Conservation (phyloP, 2,113 vertebrate genomes). For the Leptobrachium ailaonicum region DNA sequence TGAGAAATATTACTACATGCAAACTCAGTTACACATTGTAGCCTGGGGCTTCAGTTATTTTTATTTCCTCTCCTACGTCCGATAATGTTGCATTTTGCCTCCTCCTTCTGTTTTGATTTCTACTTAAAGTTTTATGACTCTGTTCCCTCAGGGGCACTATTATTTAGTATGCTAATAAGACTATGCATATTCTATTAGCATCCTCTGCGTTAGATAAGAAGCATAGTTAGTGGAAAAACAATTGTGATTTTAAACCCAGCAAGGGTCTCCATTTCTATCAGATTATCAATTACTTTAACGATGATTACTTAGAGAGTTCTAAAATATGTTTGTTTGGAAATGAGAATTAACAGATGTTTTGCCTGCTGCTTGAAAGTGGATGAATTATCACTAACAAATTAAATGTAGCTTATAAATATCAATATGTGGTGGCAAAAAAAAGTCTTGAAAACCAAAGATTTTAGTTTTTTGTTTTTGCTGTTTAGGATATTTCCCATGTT, state of each 20-base stretch:
- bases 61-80: conserved; percentile 59
- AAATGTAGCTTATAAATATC: neutral
- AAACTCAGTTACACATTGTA: conserved; percentile 67
- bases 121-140: conserved; percentile 92
- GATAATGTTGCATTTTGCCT: conserved; percentile 84
- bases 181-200: conserved; percentile 90
- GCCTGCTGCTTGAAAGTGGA: conserved; percentile 52
- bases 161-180: conserved; percentile 91
- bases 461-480: too few relatives aligned
- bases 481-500: too few relatives aligned
- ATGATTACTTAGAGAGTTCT: conserved; percentile 70
- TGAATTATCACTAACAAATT: too few relatives aligned
- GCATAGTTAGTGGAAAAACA: conserved; percentile 81
- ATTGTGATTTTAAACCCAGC: conserved; percentile 82
- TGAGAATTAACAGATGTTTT: conserved; percentile 61
- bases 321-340: conserved; percentile 52
- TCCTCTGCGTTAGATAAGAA: conserved; percentile 85
- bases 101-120: conserved; percentile 91
- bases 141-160: conserved; percentile 89
- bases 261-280: conserved; percentile 74
- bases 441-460: too few relatives aligned
- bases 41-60: conserved; percentile 73
- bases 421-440: neutral
- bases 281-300: conserved; percentile 83
- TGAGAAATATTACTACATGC: conserved; percentile 69